Conservation (phyloP, 2,113 vertebrate species). For the Notothenia rossii region DNA sequence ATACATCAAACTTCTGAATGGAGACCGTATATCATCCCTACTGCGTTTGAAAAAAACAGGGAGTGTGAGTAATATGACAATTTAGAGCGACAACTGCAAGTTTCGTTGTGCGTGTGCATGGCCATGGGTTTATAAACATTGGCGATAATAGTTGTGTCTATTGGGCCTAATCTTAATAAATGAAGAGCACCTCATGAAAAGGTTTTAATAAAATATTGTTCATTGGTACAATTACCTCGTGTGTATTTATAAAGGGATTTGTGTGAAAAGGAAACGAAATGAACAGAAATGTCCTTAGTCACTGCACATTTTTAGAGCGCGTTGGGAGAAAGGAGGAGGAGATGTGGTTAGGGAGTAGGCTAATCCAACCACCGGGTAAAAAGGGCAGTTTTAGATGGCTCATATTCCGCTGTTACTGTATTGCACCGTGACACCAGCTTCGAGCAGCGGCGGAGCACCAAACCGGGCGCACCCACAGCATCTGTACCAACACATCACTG, state of each 20-base stretch:
- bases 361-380: constrained; percentile 80
- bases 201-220: not conserved
- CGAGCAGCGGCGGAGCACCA: constrained; percentile 63
- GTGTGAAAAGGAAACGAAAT: constrained; percentile 26
- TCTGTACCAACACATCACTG: constrained; percentile 63
- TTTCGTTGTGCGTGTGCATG: constrained; percentile 17
- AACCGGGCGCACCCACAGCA: constrained; percentile 68
- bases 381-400: constrained; percentile 81
- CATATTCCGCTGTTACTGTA: constrained; percentile 79
- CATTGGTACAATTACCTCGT: not conserved
- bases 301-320: constrained; percentile 62
- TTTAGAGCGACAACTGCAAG: constrained; percentile 15
- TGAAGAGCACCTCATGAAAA: not conserved
- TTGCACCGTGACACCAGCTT: constrained; percentile 72
- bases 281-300: constrained; percentile 51
- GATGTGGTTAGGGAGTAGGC: constrained; percentile 85
- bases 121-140: not conserved
- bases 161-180: not conserved
- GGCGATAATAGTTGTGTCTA: constrained; percentile 13
- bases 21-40: constrained; percentile 61
- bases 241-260: constrained; percentile 5
- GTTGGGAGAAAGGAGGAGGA: constrained; percentile 80
- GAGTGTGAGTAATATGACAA: constrained; percentile 54
- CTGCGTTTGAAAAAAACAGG: constrained; percentile 48
- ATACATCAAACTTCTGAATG: constrained; percentile 75